Conservation (phyloP, 2,113 vertebrate species). For the Gymnogyps californianus region DNA sequence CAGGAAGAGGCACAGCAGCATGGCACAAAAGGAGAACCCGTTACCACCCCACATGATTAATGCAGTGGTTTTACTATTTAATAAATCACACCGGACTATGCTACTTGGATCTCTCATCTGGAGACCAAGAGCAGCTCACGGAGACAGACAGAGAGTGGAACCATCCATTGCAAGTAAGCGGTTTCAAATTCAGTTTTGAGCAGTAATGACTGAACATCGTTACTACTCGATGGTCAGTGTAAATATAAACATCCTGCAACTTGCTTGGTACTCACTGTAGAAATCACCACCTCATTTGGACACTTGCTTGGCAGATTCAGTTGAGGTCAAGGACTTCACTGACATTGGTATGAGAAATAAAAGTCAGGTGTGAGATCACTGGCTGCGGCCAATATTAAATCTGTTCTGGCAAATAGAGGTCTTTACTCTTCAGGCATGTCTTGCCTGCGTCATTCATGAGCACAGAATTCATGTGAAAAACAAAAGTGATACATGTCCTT, state of each 20-base stretch:
- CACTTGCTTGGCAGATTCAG: background rate
- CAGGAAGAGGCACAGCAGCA: background rate
- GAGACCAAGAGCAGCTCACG: background rate
- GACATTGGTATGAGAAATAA: background rate
- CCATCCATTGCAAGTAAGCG: background rate
- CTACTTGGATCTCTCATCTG: background rate
- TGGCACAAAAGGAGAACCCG: background rate
- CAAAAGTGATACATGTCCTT: background rate
- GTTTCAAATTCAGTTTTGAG: background rate
- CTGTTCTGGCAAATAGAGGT: background rate
- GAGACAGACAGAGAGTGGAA: background rate
- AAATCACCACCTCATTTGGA: background rate
- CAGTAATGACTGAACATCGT: background rate
- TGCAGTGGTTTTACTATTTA: background rate
- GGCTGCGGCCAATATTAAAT: background rate
- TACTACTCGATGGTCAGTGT: fast-evolving
- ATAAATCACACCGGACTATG: background rate
- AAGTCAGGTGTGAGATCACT: background rate
- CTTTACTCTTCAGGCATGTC: background rate
- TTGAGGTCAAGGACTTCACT: background rate
- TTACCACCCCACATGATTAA: background rate
- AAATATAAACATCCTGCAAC: background rate
- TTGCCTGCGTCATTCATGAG: background rate
- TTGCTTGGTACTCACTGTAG: background rate
- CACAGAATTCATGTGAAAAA: background rate